These are phyloP conservation scores for Caligus rogercresseyi DNA, from an alignment of 1,140 invertebrate species.

Conservation along the genomic window DNA sequence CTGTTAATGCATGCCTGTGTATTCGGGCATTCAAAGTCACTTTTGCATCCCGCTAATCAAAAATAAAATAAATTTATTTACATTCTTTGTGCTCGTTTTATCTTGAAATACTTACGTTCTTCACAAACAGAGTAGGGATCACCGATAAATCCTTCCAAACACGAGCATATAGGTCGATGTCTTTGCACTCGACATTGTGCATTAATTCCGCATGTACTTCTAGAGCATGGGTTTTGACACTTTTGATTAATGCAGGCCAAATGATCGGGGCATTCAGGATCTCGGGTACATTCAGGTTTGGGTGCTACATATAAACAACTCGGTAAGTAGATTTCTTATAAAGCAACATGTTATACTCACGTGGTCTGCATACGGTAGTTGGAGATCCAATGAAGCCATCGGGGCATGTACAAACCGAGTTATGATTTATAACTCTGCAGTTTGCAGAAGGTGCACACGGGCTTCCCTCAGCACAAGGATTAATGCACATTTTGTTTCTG, in stretches of 20 bases:
- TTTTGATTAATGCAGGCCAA: slow-evolving; percentile 46
- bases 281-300: slow-evolving; percentile 26
- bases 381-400: slow-evolving; percentile 45
- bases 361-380: slow-evolving; percentile 23
- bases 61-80: not conserved
- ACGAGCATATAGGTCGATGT: slow-evolving; percentile 40
- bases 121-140: slow-evolving; percentile 36
- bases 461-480: slow-evolving; percentile 32
- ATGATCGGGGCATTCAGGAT: slow-evolving; percentile 23
- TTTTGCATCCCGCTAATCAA: slow-evolving; percentile 26
- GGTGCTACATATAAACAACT: slow-evolving; percentile 10
- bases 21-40: slow-evolving; percentile 28
- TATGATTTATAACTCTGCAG: slow-evolving; percentile 53
- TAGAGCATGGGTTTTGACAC: slow-evolving; percentile 56
- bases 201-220: slow-evolving; percentile 60
- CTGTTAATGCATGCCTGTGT: slow-evolving; percentile 26
- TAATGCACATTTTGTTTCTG: slow-evolving; percentile 25
- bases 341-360: slow-evolving; percentile 10
- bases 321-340: too few species aligned
- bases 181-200: slow-evolving; percentile 52
- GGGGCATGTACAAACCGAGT: slow-evolving; percentile 58
- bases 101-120: slow-evolving; percentile 32
- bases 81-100: not conserved
- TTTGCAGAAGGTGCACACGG: slow-evolving; percentile 55
- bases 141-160: slow-evolving; percentile 27